Conservation (phyloP, 35 echinoderm and acorn worm genomes). For the Ptychodera flava region DNA sequence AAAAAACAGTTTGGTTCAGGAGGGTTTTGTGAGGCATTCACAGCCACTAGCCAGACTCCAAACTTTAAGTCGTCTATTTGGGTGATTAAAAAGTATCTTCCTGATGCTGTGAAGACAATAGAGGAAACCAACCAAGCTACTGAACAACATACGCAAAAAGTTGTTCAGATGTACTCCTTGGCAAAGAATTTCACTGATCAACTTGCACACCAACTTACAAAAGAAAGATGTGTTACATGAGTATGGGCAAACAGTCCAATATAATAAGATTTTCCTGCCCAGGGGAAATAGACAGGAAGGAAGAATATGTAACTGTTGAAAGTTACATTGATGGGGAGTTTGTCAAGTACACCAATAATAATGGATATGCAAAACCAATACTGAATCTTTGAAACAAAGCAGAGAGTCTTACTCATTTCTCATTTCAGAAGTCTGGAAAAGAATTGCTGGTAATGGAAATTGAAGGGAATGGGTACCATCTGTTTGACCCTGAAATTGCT, state of each 20-base stretch:
- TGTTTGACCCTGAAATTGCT: background rate
- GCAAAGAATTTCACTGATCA: background rate
- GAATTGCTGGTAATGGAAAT: background rate
- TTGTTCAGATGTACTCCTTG: background rate
- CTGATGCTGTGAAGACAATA: background rate
- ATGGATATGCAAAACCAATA: background rate
- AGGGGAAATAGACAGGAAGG: background rate
- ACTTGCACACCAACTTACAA: background rate
- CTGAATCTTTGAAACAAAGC: background rate
- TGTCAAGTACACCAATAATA: background rate
- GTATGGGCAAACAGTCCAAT: background rate
- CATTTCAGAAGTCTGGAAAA: background rate
- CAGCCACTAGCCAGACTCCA: background rate
- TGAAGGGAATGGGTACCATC: background rate
- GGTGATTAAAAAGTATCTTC: background rate
- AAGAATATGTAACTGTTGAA: background rate
- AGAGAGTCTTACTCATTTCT: background rate
- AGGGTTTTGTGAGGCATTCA: background rate
- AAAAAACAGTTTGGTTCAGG: background rate
- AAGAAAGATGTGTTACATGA: background rate
- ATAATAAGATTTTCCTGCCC: background rate
- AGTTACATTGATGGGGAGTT: background rate
- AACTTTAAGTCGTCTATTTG: background rate
- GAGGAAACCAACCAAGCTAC: background rate
- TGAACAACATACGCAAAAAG: background rate